phyloP scores from a whole-genome alignment of 2,888 invertebrate species.

The Sesamia inferens region DNA sequence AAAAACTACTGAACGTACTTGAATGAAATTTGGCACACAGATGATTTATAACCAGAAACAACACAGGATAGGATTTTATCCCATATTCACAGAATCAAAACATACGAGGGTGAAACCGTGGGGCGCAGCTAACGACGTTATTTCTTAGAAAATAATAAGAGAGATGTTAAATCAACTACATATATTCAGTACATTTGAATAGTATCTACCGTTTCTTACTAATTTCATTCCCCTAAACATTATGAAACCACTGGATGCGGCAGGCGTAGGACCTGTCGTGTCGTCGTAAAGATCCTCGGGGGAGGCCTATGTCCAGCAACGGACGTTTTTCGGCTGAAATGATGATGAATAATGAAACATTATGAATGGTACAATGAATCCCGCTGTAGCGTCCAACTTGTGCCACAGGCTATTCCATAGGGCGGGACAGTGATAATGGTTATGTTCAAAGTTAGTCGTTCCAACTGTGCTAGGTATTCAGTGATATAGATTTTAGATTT shows the following conservation, averaged over 20 bases:
- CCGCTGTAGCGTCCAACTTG: constrained; percentile 62
- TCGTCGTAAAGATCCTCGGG: too few species aligned
- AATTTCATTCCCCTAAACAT: neutral
- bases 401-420: constrained; percentile 73
- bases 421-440: constrained; percentile 86
- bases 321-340: too few species aligned
- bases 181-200: neutral
- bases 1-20: too few species aligned
- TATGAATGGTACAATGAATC: constrained; percentile 23
- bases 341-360: neutral
- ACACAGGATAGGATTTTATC: too few species aligned
- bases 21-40: too few species aligned
- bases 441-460: constrained; percentile 85
- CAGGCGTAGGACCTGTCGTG: too few species aligned
- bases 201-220: neutral
- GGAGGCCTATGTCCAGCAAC: too few species aligned
- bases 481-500: constrained; percentile 51
- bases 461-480: constrained; percentile 76
- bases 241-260: neutral
- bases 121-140: neutral
- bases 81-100: too few species aligned
- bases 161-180: neutral
- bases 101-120: neutral
- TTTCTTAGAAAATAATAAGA: neutral
- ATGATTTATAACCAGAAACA: too few species aligned